Percentiles rank a stretch among this genome's conserved stretches.
These are phyloP conservation scores for Wiebesia pumilae DNA, from an alignment of 1,140 invertebrate genomes.

Conservation along the genomic window DNA sequence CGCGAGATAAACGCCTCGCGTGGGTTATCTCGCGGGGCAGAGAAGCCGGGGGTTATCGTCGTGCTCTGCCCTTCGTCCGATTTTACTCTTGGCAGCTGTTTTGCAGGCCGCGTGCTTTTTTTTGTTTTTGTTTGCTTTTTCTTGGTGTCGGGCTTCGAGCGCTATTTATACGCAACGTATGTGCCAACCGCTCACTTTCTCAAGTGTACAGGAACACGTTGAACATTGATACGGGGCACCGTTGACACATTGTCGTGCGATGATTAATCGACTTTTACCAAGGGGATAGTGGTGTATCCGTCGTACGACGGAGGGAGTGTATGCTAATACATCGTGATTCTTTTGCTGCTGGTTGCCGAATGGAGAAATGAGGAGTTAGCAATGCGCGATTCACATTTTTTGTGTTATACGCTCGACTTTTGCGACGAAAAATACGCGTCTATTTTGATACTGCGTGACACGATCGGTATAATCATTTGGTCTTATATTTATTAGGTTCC, in stretches of 20 bases:
- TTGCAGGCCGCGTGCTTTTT: background rate
- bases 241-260: background rate
- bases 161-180: too few relatives aligned
- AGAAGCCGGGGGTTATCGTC: constrained; percentile 34
- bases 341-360: too few relatives aligned
- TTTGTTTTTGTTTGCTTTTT: background rate
- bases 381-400: too few relatives aligned
- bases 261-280: too few relatives aligned
- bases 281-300: background rate
- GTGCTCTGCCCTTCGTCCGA: constrained; percentile 34
- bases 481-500: too few relatives aligned
- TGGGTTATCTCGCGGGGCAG: constrained; percentile 34
- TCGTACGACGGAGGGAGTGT: background rate
- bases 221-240: background rate
- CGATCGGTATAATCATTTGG: too few relatives aligned
- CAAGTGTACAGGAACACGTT: background rate
- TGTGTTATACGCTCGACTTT: too few relatives aligned
- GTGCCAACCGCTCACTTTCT: background rate
- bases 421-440: too few relatives aligned
- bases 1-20: background rate
- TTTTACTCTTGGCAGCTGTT: constrained; percentile 5
- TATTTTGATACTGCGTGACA: too few relatives aligned
- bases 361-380: too few relatives aligned
- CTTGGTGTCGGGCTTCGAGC: background rate
- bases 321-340: background rate